Base-by-base conservation (phyloP, 2,888 invertebrate species). In the Abrostola tripartita region DNA sequence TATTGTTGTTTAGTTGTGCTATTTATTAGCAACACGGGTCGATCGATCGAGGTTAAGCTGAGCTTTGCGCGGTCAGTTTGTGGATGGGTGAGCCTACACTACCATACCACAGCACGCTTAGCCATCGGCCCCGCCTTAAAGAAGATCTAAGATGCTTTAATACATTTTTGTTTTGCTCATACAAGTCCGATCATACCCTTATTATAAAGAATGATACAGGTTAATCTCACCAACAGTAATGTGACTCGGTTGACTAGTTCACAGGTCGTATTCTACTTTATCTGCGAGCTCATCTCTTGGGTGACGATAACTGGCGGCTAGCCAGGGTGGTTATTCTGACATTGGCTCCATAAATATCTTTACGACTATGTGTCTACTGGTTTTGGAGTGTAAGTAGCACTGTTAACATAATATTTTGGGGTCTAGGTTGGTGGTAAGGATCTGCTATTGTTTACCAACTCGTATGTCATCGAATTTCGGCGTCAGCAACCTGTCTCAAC, bases 271-370 rank as follows among this genome's bases (percentile, higher is more conserved):
- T 64, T 11, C 60, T 68, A 71, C 40, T 67, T 71, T 68, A 73
- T 73, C 49, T 14, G 7, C 5, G 36, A 52, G n/a, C 49, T 68
- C 68, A 64, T 71, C 68, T 64, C 47, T 37, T 68, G 12, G 53
- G 41, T 49, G 37, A 52, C 51, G 10, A 10, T 10, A 11, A 5
- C 38, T 71, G 71, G 74, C 71, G 37, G 6, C 0, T 5, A 53
- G 71, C 71, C 74, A 73, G 47, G 12, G 52, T 47, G 37, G 10
- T 24, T 73, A 71, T 73, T 71, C 68, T 57, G 6, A 38, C 9
- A 56, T 66, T 42, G 58, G 8, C 40, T 58, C 41, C 40, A 24
- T 57, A 38, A 53, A 60, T 71, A 57, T 52, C 11, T 35, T 49
- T 42, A 42, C n/a, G 12, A 0, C 0, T 4, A 12, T 12, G 24